Conservation (phyloP, 1,140 invertebrate species). For the Bombus sibiricus region DNA sequence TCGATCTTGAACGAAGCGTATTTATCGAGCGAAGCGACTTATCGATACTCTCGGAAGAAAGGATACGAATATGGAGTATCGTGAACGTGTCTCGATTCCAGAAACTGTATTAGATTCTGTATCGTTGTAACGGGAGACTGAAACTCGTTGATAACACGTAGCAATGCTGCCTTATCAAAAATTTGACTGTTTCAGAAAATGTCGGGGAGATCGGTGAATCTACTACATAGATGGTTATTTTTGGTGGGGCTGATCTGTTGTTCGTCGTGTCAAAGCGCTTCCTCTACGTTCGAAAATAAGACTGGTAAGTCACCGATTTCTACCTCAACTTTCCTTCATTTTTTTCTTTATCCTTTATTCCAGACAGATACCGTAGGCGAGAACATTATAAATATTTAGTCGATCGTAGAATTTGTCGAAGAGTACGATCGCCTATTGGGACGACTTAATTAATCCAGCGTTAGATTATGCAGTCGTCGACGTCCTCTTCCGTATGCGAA, state of each 20-base stretch:
- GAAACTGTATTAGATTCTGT: no score
- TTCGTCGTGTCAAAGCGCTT: constrained; percentile 52
- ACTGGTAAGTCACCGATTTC: constrained; percentile 53
- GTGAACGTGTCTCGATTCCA: no score
- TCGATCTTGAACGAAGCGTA: no score
- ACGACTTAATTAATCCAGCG: neutral
- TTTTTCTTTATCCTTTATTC: neutral
- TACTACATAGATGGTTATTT: constrained; percentile 56
- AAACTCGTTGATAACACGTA: neutral
- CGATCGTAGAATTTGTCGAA: neutral
- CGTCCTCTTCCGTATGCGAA: no score
- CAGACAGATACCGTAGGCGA: fast-evolving
- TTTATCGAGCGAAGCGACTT: no score
- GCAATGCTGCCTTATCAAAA: neutral
- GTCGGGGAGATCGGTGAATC: constrained; percentile 40
- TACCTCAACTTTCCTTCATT: no score
- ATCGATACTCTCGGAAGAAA: no score
- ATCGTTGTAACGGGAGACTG: no score
- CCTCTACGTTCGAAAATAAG: constrained; percentile 63
- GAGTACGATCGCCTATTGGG: neutral
- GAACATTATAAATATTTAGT: neutral
- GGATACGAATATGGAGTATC: no score
- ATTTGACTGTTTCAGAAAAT: constrained; percentile 64
- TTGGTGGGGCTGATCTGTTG: constrained; percentile 53
- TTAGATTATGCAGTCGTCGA: neutral